Evolutionary conservation across 1,140 invertebrate species (phyloP), one percentile per base, ranked within the genome.

Genomic region (Lerema accius): DNA sequence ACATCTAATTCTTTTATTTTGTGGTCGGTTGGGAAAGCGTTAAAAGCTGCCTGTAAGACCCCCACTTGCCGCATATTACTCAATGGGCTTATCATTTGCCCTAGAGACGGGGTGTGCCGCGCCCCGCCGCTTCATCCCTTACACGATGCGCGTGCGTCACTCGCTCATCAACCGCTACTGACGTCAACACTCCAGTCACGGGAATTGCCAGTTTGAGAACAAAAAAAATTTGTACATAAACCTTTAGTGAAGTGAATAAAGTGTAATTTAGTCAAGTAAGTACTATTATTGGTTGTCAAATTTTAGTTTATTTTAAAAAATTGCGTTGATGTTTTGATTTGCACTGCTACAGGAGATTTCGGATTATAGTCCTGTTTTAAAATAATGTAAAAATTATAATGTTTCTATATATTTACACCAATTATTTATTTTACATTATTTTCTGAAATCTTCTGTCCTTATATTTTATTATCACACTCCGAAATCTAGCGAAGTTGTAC

Each of bases 91-190:
- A 71, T 79, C 61, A 76, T 58, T 64, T 23, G 43, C 46, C 35
- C 61, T 37, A 64, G 61, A 58, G 59, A 72, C 67, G 65, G 74
- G 73, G 70, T 69, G 63, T 69, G 71, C 49, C 45, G 59, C 11
- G 56, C 65, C 69, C 74, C 69, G 63, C 42, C 66, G 35, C 63
- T 48, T 43, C 67, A 73, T 63, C 74, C 78, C 74, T 62, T 53
- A 45, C 9, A 46, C 49, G 65, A 67, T 84, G 80, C 82, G 82
- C 79, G 68, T 68, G 79, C 74, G 81, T 81, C 81, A 82, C 68
- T 85, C 63, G 50, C 46, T 65, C 65, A 70, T 71, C 73, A 70
- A 74, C 72, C 71, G 71, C 64, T 71, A 62, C 49, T 69, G 69
- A 77, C 66, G 72, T 73, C 72, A 78, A 69, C 74, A 74, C 53